Evolutionary conservation across 2,888 invertebrate genomes (phyloP).

Genomic region (Isoperla grammatica): DNA sequence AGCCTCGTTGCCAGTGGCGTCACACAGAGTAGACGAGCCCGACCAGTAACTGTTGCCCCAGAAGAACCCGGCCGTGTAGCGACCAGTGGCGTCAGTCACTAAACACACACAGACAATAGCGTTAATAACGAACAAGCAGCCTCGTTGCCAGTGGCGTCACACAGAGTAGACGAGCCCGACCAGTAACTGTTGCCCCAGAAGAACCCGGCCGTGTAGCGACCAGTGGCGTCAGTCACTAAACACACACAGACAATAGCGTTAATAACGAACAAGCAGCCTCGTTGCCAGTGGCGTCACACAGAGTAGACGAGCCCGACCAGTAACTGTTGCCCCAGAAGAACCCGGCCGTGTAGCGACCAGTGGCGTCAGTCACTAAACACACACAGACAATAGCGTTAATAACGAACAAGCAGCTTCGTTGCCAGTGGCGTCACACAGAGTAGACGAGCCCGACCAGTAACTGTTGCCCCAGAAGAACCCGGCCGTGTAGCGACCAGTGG

Average conservation of each 20-base stretch:
- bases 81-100: constrained; percentile 44
- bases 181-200: constrained; percentile 45
- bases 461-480: constrained; percentile 45
- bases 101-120: constrained; percentile 22
- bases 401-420: constrained; percentile 4
- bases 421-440: constrained; percentile 38
- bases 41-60: constrained; percentile 44
- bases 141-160: constrained; percentile 33
- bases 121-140: neutral
- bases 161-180: constrained; percentile 42
- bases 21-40: constrained; percentile 43
- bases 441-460: constrained; percentile 42
- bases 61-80: constrained; percentile 42
- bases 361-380: constrained; percentile 44
- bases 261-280: neutral
- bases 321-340: constrained; percentile 45
- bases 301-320: constrained; percentile 42
- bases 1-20: constrained; percentile 28
- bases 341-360: constrained; percentile 42
- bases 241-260: constrained; percentile 14
- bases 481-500: constrained; percentile 43
- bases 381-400: too few species aligned
- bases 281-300: constrained; percentile 36
- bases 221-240: constrained; percentile 43
- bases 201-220: constrained; percentile 42